phyloP scores from a whole-genome alignment of 2,888 invertebrate species.

The Epinotia demarniana region DNA sequence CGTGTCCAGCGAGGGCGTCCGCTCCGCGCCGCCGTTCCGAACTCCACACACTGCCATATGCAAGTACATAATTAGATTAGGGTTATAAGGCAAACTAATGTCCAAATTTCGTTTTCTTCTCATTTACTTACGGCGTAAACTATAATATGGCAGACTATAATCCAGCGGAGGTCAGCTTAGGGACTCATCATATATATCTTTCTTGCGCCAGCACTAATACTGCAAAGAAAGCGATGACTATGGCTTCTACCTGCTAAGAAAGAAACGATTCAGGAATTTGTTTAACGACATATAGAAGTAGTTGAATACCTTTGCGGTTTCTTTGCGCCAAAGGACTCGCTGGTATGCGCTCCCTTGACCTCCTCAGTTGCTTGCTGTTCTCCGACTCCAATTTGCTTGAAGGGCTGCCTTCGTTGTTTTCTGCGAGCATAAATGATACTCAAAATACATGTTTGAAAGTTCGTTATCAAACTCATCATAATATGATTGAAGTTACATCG shows the following conservation, averaged over 20 bases:
- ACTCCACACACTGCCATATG: constrained; percentile 61
- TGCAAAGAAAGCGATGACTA: no score
- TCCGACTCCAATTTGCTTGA: constrained; percentile 75
- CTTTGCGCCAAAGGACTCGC: constrained; percentile 77
- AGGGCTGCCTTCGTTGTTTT: constrained; percentile 76
- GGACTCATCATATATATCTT: no score
- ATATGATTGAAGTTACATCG: no score
- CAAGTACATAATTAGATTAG: no score
- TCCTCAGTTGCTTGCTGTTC: constrained; percentile 68
- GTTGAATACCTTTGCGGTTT: constrained; percentile 69
- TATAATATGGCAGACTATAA: no score
- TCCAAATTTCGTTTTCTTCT: no score
- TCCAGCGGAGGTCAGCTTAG: no score
- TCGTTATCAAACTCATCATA: background rate
- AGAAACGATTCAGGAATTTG: no score
- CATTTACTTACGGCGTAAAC: no score
- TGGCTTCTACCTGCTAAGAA: no score
- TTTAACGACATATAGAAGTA: background rate
- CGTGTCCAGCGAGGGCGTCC: constrained; percentile 91
- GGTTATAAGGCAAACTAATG: no score
- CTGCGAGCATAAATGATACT: constrained; percentile 53
- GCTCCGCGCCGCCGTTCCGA: constrained; percentile 78
- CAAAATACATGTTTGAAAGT: background rate
- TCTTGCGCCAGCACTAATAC: no score
- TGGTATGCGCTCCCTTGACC: constrained; percentile 74